Evolutionary conservation across 2,797 vertebrate genomes (phyloP), one percentile per base, ranked within the genome.

Genomic region (Hippocampus kuda): DNA sequence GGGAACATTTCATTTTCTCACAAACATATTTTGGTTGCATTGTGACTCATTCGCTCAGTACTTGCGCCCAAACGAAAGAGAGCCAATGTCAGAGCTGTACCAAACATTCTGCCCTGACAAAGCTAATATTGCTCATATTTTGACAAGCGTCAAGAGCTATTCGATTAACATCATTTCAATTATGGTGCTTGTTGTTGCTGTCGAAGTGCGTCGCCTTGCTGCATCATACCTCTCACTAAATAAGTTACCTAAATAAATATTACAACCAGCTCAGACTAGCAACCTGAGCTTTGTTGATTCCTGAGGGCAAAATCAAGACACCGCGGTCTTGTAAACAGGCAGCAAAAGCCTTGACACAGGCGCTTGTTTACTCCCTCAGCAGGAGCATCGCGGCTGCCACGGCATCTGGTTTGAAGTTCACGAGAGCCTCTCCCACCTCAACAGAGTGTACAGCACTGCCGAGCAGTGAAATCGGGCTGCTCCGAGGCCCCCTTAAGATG

Each of bases 201-300:
- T n/a, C n/a, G 4, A 42, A 16, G n/a, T 48, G 5, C 3, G 46
- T 4, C 10, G 22, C 22, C n/a, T 56, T 10, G 3, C 10, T 26
- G 10, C 24, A 12, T 57, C 10, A 57, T n/a, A 54, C n/a, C 1
- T 7, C 6, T 10, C 2, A 54, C 53, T 24, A 57, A 27, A 27
- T 9, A 27, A 26, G 12, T 13, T 46, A 46, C 26, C 4, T 48
- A 11, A 18, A 10, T 44, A 44, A 44, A 44, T 44, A 65, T 13
- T 13, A 44, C 11, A 65, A 44, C 61, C 61, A 38, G 16, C 30
- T 62, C 42, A 27, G 1, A 65, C 69, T 11, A 56, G 64, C 71
- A 68, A 79, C 63, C 54, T 24, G 27, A 79, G 42, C 20, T 78
- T 83, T 79, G 75, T 73, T 79, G 70, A 76, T 70, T 65, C 74